Conservation (phyloP, 1,140 invertebrate species). For the Pachyrhynchus sulphureomaculatus region DNA sequence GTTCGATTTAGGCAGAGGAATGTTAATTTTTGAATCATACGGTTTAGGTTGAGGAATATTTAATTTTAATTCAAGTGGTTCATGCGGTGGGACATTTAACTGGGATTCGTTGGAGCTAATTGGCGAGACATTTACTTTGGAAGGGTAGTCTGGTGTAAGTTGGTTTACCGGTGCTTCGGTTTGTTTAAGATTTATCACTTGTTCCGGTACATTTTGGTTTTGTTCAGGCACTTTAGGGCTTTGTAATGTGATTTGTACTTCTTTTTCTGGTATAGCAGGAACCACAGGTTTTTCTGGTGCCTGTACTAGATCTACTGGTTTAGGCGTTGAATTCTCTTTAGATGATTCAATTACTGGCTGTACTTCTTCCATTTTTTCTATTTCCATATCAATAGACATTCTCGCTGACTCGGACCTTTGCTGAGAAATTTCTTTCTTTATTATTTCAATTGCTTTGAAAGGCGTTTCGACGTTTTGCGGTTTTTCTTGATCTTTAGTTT, state of each 20-base stretch:
- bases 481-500: slow-evolving; percentile 6
- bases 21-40: background rate
- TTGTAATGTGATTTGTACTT: background rate
- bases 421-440: slow-evolving; percentile 39
- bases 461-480: slow-evolving; percentile 25
- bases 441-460: slow-evolving; percentile 35
- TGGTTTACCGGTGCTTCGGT: background rate
- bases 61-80: background rate
- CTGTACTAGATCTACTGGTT: slow-evolving; percentile 3
- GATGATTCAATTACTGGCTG: slow-evolving; percentile 17
- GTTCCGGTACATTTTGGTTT: slow-evolving; percentile 3
- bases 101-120: background rate
- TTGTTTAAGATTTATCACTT: background rate
- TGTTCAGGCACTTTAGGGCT: background rate
- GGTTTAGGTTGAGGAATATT: background rate
- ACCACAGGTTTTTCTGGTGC: background rate
- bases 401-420: slow-evolving; percentile 29
- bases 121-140: background rate
- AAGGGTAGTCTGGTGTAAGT: background rate
- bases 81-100: background rate
- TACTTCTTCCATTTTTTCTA: slow-evolving; percentile 36
- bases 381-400: slow-evolving; percentile 43
- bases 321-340: background rate
- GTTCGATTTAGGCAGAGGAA: no score
- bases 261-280: background rate